Percentiles rank a stretch among this genome's conserved stretches.
These are phyloP conservation scores for Holacanthus passer DNA, from an alignment of 2,113 vertebrate genomes.

Conservation along the genomic window DNA sequence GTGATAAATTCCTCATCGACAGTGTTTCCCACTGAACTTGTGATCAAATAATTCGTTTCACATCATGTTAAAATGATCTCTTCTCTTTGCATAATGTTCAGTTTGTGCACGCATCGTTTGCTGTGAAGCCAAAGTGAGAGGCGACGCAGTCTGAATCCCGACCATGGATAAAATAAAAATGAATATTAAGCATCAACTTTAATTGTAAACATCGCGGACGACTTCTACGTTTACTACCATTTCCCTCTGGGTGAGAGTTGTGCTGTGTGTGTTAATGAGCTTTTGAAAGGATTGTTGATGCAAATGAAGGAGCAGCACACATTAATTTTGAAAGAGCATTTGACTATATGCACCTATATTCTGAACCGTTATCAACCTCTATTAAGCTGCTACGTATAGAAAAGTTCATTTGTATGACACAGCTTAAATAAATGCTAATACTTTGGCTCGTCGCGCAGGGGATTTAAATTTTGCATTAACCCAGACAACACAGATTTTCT, in stretches of 20 bases:
- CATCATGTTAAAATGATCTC: not conserved
- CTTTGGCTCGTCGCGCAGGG: not conserved
- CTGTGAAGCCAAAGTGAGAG: not conserved
- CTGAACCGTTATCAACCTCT: too few relatives aligned
- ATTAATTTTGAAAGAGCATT: too few relatives aligned
- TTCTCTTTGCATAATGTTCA: not conserved
- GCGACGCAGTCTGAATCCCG: not conserved
- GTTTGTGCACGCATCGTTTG: not conserved
- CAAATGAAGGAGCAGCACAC: not conserved
- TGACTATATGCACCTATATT: too few relatives aligned
- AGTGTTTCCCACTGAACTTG: too few relatives aligned
- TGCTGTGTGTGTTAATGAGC: not conserved
- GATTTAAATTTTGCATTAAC: not conserved
- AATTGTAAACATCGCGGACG: not conserved
- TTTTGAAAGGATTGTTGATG: not conserved
- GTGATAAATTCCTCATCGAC: not conserved
- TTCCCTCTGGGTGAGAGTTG: too few relatives aligned
- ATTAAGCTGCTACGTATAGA: not conserved
- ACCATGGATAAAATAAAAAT: too few relatives aligned
- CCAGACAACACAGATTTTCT: not conserved
- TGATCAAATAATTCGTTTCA: not conserved
- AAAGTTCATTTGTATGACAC: not conserved
- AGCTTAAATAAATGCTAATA: not conserved
- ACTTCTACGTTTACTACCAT: too few relatives aligned
- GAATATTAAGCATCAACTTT: not conserved